A percentile compares a stretch with the other conserved stretches of the same genome.
phyloP scores from a whole-genome alignment of 2,797 vertebrate genomes.

The Poliocrania exsul region DNA sequence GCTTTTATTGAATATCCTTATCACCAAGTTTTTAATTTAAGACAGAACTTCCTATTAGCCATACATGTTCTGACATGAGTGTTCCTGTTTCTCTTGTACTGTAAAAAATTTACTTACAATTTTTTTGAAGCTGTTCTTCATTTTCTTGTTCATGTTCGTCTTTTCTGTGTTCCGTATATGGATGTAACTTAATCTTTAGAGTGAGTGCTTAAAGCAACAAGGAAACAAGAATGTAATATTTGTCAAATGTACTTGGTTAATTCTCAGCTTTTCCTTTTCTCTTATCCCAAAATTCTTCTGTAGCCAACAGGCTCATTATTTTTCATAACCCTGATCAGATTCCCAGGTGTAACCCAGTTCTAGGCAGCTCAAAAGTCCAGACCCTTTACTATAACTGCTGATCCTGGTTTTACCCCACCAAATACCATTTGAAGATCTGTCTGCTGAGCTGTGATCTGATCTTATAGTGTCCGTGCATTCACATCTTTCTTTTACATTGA shows the following conservation, averaged over 20 bases:
- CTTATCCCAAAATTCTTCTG: not conserved
- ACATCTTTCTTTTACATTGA: not conserved
- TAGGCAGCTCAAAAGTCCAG: not conserved
- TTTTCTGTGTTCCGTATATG: not conserved
- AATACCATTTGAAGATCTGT: not conserved
- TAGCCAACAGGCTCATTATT: not conserved
- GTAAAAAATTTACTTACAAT: not conserved
- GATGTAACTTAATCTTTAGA: not conserved
- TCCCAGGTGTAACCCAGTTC: not conserved
- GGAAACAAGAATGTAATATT: not conserved
- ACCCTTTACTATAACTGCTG: not conserved
- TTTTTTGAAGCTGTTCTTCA: not conserved
- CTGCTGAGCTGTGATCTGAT: not conserved
- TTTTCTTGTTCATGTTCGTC: not conserved
- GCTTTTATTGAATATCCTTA: not conserved
- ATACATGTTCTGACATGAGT: not conserved
- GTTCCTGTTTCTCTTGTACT: not conserved
- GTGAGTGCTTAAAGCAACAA: not conserved
- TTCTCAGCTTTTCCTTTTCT: not conserved
- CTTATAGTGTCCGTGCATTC: not conserved
- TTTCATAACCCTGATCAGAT: not conserved
- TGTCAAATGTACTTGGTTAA: not conserved
- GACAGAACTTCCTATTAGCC: not conserved
- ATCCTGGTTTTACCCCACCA: not conserved
- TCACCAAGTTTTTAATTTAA: not conserved